Conservation (phyloP, 2,797 vertebrate species). For the Phrynocephalus guinanensis region DNA sequence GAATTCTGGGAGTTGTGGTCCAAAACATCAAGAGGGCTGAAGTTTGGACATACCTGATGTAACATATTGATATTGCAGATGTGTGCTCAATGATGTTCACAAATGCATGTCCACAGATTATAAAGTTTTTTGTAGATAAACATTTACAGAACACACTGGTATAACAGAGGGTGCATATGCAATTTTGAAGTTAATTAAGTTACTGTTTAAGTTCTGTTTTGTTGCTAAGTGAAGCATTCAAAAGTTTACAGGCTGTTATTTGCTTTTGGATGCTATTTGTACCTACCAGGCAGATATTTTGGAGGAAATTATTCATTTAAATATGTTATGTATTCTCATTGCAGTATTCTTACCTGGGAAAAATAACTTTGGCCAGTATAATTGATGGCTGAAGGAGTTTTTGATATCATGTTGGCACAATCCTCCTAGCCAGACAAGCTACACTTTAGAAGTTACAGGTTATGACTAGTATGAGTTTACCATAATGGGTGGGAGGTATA, state of each 20-base stretch:
- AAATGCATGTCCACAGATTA: background rate
- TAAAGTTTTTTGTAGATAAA: too few species aligned
- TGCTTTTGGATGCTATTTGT: background rate
- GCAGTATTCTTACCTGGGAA: background rate
- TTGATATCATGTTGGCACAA: slow-evolving; percentile 20
- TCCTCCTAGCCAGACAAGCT: slow-evolving; percentile 1
- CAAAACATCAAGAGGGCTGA: too few species aligned
- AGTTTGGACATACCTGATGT: too few species aligned
- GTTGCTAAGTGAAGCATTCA: background rate
- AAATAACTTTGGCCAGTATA: background rate
- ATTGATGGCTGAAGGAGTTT: background rate
- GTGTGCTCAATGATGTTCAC: background rate
- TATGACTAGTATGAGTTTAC: background rate
- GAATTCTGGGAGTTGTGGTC: too few species aligned
- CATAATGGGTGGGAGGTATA: slow-evolving; percentile 1
- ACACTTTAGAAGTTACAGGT: background rate
- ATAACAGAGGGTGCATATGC: background rate
- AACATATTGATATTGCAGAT: background rate
- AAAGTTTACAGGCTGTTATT: background rate
- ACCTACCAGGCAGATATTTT: background rate
- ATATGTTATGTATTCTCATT: background rate
- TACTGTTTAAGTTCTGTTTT: background rate
- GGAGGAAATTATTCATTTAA: background rate
- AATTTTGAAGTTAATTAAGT: background rate
- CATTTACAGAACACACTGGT: background rate